These are phyloP conservation scores for Boulengeromyrus knoepffleri DNA, from an alignment of 2,113 vertebrate genomes.

Conservation along the genomic window DNA sequence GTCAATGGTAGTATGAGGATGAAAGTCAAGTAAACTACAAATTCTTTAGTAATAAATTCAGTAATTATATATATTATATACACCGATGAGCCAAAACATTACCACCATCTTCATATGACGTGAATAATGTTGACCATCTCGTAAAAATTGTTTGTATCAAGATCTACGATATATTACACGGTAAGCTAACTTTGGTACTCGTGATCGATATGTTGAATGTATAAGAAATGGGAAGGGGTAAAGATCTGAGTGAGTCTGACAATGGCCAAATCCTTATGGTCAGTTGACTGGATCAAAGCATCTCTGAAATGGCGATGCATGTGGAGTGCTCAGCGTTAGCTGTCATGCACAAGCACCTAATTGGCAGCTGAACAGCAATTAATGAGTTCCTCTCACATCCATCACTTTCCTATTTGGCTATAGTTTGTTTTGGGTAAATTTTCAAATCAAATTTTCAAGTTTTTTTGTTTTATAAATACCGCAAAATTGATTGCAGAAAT, in stretches of 20 bases:
- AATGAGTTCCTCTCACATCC: not conserved
- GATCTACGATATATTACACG: not conserved
- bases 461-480: not conserved
- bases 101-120: not conserved
- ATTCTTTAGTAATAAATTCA: not conserved
- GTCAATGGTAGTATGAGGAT: not conserved
- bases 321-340: too few species aligned
- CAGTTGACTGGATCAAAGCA: not conserved
- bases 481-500: not conserved
- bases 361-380: not conserved
- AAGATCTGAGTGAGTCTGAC: not conserved
- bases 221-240: not conserved
- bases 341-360: not conserved
- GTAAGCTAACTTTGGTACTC: not conserved
- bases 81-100: not conserved
- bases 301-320: not conserved
- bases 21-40: not conserved
- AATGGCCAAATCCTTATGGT: not conserved
- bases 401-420: not conserved
- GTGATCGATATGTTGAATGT: not conserved
- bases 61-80: not conserved
- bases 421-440: not conserved
- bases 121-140: not conserved
- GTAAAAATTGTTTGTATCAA: not conserved
- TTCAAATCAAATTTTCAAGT: not conserved